Conservation (phyloP, 2,888 invertebrate species). For the Ctenicera cuprea region DNA sequence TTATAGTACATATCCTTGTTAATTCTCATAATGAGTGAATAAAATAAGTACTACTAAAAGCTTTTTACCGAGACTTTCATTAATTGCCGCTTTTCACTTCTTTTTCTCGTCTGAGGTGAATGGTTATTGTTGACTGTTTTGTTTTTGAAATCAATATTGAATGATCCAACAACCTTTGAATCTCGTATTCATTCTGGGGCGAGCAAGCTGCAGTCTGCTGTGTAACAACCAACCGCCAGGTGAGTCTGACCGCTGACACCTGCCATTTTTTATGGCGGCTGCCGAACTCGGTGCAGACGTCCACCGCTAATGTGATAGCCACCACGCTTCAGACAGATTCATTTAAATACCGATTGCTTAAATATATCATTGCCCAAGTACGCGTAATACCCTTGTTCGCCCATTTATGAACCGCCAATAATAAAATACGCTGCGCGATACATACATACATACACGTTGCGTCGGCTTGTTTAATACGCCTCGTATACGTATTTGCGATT, state of each 20-base stretch:
- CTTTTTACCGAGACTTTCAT: no score
- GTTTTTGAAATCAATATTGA: slow-evolving; percentile 22
- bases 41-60: no score
- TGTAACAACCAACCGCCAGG: slow-evolving; percentile 56
- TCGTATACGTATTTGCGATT: slow-evolving; percentile 15
- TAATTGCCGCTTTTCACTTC: background rate
- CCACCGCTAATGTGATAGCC: slow-evolving; percentile 47
- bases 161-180: slow-evolving; percentile 30
- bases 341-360: slow-evolving; percentile 52
- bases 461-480: slow-evolving; percentile 17
- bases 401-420: slow-evolving; percentile 15
- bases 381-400: slow-evolving; percentile 28
- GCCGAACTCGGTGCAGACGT: slow-evolving; percentile 51
- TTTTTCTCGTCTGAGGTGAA: background rate
- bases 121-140: slow-evolving; percentile 15
- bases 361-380: slow-evolving; percentile 45
- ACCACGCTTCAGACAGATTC: slow-evolving; percentile 50
- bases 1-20: no score
- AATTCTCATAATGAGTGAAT: no score
- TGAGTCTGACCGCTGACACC: slow-evolving; percentile 58
- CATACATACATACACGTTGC: background rate
- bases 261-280: slow-evolving; percentile 57
- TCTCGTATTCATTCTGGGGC: slow-evolving; percentile 26
- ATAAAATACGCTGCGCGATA: slow-evolving; percentile 18
- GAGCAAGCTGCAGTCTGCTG: slow-evolving; percentile 55